Conservation (phyloP, 2,797 vertebrate genomes). For the Tamandua tetradactyla region DNA sequence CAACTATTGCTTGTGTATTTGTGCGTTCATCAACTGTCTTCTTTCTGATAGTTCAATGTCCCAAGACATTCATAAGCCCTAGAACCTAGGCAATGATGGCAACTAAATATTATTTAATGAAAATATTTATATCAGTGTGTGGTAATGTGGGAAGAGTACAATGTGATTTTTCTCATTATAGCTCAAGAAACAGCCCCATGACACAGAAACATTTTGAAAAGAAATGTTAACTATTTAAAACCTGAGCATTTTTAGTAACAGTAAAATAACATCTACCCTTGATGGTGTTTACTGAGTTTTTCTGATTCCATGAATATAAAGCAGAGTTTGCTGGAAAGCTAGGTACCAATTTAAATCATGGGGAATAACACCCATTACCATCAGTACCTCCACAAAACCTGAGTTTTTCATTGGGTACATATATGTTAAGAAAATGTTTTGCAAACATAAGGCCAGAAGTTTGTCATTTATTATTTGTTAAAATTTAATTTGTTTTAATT, state of each 20-base stretch:
- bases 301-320: background rate
- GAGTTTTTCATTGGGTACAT: background rate
- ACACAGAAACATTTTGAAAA: background rate
- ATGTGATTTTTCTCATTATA: background rate
- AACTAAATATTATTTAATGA: background rate
- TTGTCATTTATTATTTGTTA: background rate
- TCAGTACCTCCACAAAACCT: background rate
- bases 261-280: background rate
- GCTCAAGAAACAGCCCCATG: background rate
- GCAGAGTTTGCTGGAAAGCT: no score
- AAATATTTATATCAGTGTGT: background rate
- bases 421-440: background rate
- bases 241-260: no score
- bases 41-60: background rate
- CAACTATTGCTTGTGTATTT: accelerated
- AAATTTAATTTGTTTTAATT: background rate
- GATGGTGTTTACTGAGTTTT: no score
- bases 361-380: accelerated
- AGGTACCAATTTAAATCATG: accelerated
- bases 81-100: background rate
- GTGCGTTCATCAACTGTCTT: accelerated
- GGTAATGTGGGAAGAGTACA: no score
- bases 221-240: accelerated
- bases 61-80: background rate
- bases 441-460: background rate